Evolutionary conservation across 2,888 invertebrate species (phyloP), one percentile per base, ranked within the genome.

Genomic region (Disparrhopalites patrizii): DNA sequence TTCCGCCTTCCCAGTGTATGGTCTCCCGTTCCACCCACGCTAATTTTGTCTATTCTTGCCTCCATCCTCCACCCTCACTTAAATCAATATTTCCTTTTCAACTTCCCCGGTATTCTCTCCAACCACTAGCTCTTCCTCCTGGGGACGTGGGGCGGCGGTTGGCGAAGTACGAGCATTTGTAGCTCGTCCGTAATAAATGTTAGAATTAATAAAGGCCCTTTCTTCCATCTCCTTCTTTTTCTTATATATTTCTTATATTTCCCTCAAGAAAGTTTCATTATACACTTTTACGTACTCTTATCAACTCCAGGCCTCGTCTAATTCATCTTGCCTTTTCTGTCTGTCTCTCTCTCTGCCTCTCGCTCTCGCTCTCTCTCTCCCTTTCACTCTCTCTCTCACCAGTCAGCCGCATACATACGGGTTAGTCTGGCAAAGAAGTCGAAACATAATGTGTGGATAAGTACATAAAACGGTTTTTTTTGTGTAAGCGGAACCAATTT

Each of bases 41-140:
- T 58, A 58, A 58, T 58, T 58, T 56, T 23, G 38, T 56, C 52
- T 25, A 52, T 52, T 28, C 52, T 27, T 28, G 27, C 28, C 50
- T 62, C 54, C 36, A 31, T 38, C 7, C 51, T 62, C 67, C 67
- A 62, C 67, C 67, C 67, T 57, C 67, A 60, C 63, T 62, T 33
- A 52, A 63, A 62, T 67, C 65, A 40, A 58, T 58, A 65, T 33
- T 62, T 63, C 54, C 63, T 67, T 63, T 60, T 62, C 56, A 36
- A 62, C 65, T 60, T 60, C 55, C 56, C 54, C 58, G 30, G 40
- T 15, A 43, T 40, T 60, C 18, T 54, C 33, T 33, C 28, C 31
- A 18, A 15, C 15, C n/a, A n/a, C n/a, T n/a, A n/a, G n/a, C n/a
- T 52, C 5, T 27, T 13, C 30, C 13, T 15, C n/a, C n/a, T 4